Evolutionary conservation across 2,888 invertebrate genomes (phyloP), one percentile per base, ranked within the genome.

Genomic region (Thera britannica): DNA sequence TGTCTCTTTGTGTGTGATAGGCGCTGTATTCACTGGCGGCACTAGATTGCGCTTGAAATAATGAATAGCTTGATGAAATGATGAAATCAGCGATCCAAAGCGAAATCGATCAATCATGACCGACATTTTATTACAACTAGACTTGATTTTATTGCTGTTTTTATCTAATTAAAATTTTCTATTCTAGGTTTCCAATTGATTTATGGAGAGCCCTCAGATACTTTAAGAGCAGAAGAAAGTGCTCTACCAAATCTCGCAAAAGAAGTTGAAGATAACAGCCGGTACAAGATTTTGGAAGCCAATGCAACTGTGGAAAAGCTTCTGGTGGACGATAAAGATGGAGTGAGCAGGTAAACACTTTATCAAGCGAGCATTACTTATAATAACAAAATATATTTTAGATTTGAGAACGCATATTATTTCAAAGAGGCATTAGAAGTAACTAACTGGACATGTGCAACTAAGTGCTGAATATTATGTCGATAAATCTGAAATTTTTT

Each of bases 221-320:
- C 70, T 71, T 75, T 74, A 61, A 79, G 73, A 58, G 71, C 75
- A 38, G 81, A 83, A 68, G 86, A 86, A 67, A 83, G 74, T 49
- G 82, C 84, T 1, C 75, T 87, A 57, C 86, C 89, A n/a, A 89
- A 84, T 63, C 82, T 92, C 3, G 78, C 85, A 8, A 88, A 85
- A 72, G 93, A 93, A 76, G 89, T 90, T 2, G 92, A 93, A 77
- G 94, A 94, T 76, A 94, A 92, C 81, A 92, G 93, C 69, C 86
- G 92, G 58, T 94, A 94, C 79, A 94, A 93, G 75, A 93, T 93
- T 36, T 75, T 93, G 65, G 90, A 93, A 74, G 93, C 92, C 8
- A 94, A 94, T 72, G 91, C 89, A 2, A 93, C 94, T 0, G 85
- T 94, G 38, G 75, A 93, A 9, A 92, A 92, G 67, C 84, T 93